Conservation (phyloP, 2,888 invertebrate species). For the Hyposoter dolosus region DNA sequence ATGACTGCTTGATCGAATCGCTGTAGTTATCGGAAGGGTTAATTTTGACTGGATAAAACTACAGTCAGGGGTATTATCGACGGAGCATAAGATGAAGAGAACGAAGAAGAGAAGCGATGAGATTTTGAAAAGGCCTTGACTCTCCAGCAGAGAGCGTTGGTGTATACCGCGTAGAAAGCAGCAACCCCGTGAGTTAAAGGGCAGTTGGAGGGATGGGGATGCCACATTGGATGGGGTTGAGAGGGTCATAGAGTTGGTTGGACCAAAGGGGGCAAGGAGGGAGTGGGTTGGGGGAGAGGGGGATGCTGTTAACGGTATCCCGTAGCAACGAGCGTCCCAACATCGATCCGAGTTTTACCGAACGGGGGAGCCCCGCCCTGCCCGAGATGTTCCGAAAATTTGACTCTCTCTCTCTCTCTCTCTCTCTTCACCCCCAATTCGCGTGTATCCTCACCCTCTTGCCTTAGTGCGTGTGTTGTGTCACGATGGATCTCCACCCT, state of each 20-base stretch:
- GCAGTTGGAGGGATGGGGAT: conserved; percentile 59
- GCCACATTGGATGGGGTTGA: conserved; percentile 68
- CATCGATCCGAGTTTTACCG: conserved; percentile 85
- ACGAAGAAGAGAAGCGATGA: conserved; percentile 27
- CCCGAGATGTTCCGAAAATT: conserved; percentile 75
- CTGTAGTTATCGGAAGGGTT: not conserved
- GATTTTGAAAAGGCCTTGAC: conserved; percentile 57
- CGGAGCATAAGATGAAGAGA: conserved; percentile 50
- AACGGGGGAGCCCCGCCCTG: conserved; percentile 83
- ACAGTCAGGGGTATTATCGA: conserved; percentile 54
- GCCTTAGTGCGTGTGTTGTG: conserved; percentile 28
- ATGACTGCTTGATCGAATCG: not conserved
- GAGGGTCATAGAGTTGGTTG: conserved; percentile 75
- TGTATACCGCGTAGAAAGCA: conserved; percentile 58
- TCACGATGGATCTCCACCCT: conserved; percentile 52
- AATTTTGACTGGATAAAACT: conserved; percentile 17
- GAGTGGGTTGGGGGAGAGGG: conserved; percentile 44
- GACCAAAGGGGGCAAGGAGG: conserved; percentile 62
- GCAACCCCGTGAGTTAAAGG: conserved; percentile 62
- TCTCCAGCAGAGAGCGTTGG: conserved; percentile 65
- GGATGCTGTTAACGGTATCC: conserved; percentile 84
- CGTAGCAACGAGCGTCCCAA: conserved; percentile 84
- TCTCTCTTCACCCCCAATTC: conserved; percentile 6
- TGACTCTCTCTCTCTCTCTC: conserved; percentile 59
- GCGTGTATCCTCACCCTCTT: conserved; percentile 31